phyloP scores from a whole-genome alignment of 2,113 vertebrate genomes.

The Desmodus rotundus region DNA sequence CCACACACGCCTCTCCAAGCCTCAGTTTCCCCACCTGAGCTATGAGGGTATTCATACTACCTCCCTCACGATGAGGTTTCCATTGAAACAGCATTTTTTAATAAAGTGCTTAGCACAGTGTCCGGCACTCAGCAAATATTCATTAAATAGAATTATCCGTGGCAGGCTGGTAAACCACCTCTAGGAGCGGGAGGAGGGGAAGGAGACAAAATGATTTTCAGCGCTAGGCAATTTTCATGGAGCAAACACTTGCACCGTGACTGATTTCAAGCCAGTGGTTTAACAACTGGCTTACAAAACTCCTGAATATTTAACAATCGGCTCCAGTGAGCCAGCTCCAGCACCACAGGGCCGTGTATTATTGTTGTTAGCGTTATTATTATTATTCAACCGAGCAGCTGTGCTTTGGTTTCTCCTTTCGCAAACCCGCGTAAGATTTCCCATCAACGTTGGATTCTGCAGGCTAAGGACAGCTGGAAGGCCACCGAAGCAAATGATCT shows the following conservation, averaged over 20 bases:
- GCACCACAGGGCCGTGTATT: neutral
- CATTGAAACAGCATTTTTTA: neutral
- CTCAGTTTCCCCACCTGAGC: neutral
- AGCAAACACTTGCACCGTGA: neutral
- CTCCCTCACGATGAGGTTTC: neutral
- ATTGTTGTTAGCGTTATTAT: neutral
- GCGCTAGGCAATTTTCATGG: rapidly evolving
- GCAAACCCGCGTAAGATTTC: neutral
- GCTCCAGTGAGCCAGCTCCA: no score
- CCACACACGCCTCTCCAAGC: neutral
- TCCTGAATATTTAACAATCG: neutral
- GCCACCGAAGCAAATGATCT: neutral
- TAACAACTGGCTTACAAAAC: neutral
- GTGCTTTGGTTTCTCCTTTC: neutral
- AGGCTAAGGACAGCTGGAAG: neutral
- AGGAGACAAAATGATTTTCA: rapidly evolving
- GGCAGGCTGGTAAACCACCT: neutral
- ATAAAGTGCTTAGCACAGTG: neutral
- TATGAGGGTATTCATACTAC: no score
- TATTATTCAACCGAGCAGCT: neutral
- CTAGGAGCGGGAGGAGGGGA: neutral
- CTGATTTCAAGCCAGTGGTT: neutral
- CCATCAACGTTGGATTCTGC: neutral
- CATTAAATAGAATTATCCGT: no score
- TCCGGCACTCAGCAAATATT: neutral